phyloP scores from a whole-genome alignment of 2,113 vertebrate species.

The Ophthalmolycus amberensis region DNA sequence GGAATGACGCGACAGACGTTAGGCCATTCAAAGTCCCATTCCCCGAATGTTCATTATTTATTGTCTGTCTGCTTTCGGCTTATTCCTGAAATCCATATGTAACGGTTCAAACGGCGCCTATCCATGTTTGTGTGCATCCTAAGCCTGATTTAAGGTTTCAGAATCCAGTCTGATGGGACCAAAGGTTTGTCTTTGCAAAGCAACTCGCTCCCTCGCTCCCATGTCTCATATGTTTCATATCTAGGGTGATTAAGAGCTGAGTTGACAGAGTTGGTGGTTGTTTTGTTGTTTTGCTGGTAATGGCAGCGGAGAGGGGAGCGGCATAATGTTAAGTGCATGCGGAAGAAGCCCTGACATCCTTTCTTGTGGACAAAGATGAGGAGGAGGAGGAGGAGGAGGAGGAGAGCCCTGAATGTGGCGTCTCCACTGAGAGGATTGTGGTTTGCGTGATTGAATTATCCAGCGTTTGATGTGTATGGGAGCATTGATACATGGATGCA shows the following conservation, averaged over 20 bases:
- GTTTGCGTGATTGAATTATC: constrained; percentile 74
- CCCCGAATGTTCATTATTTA: not conserved
- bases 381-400: constrained; percentile 46
- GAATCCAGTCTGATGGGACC: constrained; percentile 44
- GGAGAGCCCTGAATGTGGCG: constrained; percentile 62
- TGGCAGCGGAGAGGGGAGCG: constrained; percentile 55
- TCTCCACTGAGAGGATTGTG: constrained; percentile 68
- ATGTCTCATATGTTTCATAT: constrained; percentile 65
- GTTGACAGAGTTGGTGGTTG: constrained; percentile 71
- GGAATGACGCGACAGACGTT: not conserved
- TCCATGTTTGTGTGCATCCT: constrained; percentile 24
- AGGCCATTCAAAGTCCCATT: not conserved
- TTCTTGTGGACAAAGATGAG: constrained; percentile 71
- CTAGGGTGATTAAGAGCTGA: constrained; percentile 66
- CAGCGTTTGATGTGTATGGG: constrained; percentile 65
- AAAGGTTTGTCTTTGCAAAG: constrained; percentile 5
- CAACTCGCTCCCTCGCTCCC: constrained; percentile 13
- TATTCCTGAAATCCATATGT: constrained; percentile 25
- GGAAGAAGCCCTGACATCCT: constrained; percentile 67
- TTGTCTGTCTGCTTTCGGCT: not conserved
- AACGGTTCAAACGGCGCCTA: constrained; percentile 21
- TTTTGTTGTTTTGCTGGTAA: constrained; percentile 77
- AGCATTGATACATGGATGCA: constrained; percentile 51
- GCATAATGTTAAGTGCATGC: constrained; percentile 67
- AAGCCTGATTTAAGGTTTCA: constrained; percentile 35